phyloP scores from a whole-genome alignment of 2,113 vertebrate genomes.

The Xenopus laevis region DNA sequence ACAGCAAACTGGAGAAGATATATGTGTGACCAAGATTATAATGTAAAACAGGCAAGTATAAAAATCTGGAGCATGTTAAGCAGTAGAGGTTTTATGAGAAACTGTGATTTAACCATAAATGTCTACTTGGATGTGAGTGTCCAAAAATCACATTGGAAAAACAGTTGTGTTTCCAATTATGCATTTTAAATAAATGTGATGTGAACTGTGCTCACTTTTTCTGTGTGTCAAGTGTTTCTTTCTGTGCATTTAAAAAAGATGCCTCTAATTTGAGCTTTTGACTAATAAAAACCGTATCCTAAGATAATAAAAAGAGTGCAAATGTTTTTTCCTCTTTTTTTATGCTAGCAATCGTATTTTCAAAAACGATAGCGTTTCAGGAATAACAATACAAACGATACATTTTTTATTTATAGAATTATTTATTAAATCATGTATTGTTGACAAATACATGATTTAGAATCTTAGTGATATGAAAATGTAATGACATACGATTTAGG shows the following conservation, averaged over 20 bases:
- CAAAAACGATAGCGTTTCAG: too few species aligned
- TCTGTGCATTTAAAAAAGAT: conserved; percentile 17
- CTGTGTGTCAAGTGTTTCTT: conserved; percentile 10
- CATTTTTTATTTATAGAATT: too few species aligned
- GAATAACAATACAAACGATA: too few species aligned
- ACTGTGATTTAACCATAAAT: conserved; percentile 10
- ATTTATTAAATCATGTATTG: too few species aligned
- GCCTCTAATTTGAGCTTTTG: neutral
- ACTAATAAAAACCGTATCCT: too few species aligned
- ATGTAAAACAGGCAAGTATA: conserved; percentile 29
- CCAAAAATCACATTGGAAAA: conserved; percentile 7
- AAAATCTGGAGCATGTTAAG: conserved; percentile 21
- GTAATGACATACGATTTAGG: too few species aligned
- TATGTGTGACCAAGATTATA: conserved; percentile 30
- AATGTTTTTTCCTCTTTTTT: too few species aligned
- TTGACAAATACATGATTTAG: too few species aligned
- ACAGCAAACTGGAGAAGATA: neutral
- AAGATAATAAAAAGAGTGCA: too few species aligned
- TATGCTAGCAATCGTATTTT: too few species aligned
- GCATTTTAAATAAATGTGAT: neutral
- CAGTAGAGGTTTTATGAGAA: conserved; percentile 23
- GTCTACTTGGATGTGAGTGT: conserved; percentile 3
- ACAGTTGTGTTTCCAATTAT: conserved; percentile 30
- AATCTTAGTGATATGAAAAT: too few species aligned
- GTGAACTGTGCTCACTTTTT: neutral